A percentile compares a stretch with the other conserved stretches of the same genome.
These are phyloP conservation scores for Sylvilagus bachmani DNA, from an alignment of 2,113 vertebrate genomes.

Conservation along the genomic window DNA sequence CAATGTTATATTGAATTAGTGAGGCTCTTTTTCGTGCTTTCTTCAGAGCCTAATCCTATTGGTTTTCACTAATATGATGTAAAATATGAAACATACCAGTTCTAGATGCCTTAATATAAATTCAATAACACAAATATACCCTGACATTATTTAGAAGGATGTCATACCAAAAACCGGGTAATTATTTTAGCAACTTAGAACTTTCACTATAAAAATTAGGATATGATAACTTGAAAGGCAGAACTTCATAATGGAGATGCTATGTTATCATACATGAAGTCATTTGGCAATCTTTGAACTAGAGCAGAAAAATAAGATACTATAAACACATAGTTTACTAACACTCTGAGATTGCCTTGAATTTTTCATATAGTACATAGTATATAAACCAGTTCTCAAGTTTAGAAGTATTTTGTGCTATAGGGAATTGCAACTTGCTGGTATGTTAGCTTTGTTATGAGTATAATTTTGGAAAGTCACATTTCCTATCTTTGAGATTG, in stretches of 20 bases:
- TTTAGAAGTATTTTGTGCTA: slow-evolving; percentile 36
- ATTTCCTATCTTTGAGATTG: slow-evolving; percentile 27
- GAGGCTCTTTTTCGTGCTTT: neutral
- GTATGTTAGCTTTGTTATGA: neutral
- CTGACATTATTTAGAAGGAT: slow-evolving; percentile 63
- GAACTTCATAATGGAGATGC: slow-evolving; percentile 43
- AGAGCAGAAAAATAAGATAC: neutral
- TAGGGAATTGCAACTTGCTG: neutral
- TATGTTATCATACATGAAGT: neutral
- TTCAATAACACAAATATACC: slow-evolving; percentile 59
- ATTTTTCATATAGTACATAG: slow-evolving; percentile 54
- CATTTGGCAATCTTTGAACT: slow-evolving; percentile 6
- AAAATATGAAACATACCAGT: slow-evolving; percentile 68
- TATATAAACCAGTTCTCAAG: neutral
- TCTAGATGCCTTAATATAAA: slow-evolving; percentile 62
- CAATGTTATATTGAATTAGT: slow-evolving; percentile 64
- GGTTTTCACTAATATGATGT: slow-evolving; percentile 69
- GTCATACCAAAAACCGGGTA: neutral
- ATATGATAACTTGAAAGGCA: slow-evolving; percentile 33
- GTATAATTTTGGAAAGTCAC: slow-evolving; percentile 21
- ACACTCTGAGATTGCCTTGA: neutral
- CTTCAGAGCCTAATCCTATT: slow-evolving; percentile 51
- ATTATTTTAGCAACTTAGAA: slow-evolving; percentile 15
- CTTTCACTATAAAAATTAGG: neutral
- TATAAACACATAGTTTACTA: neutral